These are phyloP conservation scores for Trialeurodes vaporariorum DNA, from an alignment of 1,140 invertebrate species.

Conservation along the genomic window DNA sequence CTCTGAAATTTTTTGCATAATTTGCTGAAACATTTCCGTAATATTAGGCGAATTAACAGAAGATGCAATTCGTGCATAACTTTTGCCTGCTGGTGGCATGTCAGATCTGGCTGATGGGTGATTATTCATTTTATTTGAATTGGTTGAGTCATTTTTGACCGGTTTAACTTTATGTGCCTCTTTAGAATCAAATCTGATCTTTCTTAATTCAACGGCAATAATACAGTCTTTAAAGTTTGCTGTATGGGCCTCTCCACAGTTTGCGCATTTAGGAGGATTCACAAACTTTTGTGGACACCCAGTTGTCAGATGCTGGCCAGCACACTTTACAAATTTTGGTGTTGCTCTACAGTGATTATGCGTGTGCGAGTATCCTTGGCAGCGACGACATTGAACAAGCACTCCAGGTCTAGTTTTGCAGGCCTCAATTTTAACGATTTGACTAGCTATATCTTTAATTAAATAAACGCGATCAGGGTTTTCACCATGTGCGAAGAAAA, in stretches of 20 bases:
- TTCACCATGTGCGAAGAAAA: not conserved
- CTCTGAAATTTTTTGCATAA: no score
- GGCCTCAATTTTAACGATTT: not conserved
- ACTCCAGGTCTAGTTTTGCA: not conserved
- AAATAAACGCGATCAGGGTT: not conserved
- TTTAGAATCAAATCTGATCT: no score
- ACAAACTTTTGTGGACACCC: not conserved
- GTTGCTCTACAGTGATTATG: not conserved
- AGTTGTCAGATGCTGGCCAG: not conserved
- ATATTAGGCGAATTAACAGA: no score
- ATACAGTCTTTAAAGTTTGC: not conserved
- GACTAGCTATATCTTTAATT: not conserved
- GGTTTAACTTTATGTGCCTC: no score
- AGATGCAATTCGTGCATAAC: no score
- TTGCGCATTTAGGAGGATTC: not conserved
- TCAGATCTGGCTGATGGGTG: no score
- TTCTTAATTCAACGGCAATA: no score
- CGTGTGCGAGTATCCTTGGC: not conserved
- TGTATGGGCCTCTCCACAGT: not conserved
- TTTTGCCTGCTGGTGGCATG: no score
- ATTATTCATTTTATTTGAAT: no score
- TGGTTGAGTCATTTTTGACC: no score
- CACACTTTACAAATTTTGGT: not conserved
- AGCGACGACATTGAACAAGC: not conserved
- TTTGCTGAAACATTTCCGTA: no score